Conservation (phyloP, 2,113 vertebrate genomes). For the Prunella himalayana region DNA sequence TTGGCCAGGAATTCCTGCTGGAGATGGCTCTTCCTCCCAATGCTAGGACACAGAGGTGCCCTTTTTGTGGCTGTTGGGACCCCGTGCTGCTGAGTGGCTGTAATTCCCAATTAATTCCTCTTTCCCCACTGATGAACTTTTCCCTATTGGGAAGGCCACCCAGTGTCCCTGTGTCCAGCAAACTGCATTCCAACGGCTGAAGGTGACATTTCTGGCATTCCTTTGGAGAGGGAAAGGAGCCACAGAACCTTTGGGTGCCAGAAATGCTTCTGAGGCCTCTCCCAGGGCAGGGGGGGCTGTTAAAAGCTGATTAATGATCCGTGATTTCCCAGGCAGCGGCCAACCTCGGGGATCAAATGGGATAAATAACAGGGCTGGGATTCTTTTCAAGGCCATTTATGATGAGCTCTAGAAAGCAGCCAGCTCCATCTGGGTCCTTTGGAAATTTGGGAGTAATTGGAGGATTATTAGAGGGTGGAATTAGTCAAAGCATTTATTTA, state of each 20-base stretch:
- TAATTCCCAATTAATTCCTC: not conserved
- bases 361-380: not conserved
- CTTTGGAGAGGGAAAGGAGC: not conserved
- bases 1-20: not conserved
- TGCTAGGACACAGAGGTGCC: not conserved
- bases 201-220: not conserved
- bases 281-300: too few species aligned
- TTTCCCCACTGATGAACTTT: not conserved
- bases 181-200: not conserved
- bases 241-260: not conserved
- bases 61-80: accelerated
- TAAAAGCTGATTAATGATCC: not conserved
- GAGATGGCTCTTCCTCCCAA: accelerated
- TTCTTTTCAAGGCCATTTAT: not conserved
- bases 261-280: not conserved
- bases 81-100: accelerated
- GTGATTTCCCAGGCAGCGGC: not conserved
- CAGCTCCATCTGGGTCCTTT: not conserved
- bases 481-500: not conserved
- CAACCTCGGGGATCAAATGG: not conserved
- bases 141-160: not conserved
- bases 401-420: not conserved
- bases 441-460: not conserved
- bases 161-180: not conserved
- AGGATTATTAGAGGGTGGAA: not conserved